A percentile compares a stretch with the other conserved stretches of the same genome.
phyloP scores from a whole-genome alignment of 64 coral and sea anemone genomes.

The Acropora yongei region DNA sequence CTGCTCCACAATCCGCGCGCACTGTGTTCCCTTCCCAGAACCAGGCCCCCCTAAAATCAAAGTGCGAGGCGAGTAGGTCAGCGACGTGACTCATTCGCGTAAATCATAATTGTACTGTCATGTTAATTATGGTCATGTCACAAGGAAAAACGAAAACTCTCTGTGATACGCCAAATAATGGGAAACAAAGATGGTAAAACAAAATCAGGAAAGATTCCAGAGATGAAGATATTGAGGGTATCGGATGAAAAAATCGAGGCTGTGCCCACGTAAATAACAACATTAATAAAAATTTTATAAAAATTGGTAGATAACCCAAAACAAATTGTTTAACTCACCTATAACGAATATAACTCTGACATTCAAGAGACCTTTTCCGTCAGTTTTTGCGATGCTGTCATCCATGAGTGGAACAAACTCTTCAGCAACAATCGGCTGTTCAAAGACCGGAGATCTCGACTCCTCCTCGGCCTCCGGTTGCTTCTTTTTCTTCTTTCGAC shows the following conservation, averaged over 20 bases:
- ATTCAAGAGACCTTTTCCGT: constrained; percentile 89
- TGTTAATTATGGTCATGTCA: too few species aligned
- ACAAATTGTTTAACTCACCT: constrained; percentile 44
- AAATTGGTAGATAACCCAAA: too few species aligned
- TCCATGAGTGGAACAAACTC: constrained; percentile 85
- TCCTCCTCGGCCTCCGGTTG: constrained; percentile 27
- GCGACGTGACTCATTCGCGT: background rate
- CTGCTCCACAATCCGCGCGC: constrained; percentile 81
- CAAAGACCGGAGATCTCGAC: constrained; percentile 41
- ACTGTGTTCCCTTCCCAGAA: constrained; percentile 96
- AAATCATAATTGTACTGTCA: too few species aligned
- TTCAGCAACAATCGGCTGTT: constrained; percentile 77
- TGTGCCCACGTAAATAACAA: too few species aligned
- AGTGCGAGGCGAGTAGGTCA: background rate
- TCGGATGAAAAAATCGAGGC: too few species aligned
- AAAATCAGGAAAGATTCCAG: too few species aligned
- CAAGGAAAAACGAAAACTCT: background rate
- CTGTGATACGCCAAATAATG: too few species aligned
- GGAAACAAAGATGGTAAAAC: too few species aligned
- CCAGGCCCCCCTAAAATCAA: constrained; percentile 81
- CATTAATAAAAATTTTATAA: too few species aligned
- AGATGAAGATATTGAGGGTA: too few species aligned
- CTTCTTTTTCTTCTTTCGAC: constrained; percentile 79
- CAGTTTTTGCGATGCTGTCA: constrained; percentile 66
- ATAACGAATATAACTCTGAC: constrained; percentile 95